Evolutionary conservation across 2,888 invertebrate species (phyloP), one percentile per base, ranked within the genome.

Genomic region (Galerucella nymphaeae): DNA sequence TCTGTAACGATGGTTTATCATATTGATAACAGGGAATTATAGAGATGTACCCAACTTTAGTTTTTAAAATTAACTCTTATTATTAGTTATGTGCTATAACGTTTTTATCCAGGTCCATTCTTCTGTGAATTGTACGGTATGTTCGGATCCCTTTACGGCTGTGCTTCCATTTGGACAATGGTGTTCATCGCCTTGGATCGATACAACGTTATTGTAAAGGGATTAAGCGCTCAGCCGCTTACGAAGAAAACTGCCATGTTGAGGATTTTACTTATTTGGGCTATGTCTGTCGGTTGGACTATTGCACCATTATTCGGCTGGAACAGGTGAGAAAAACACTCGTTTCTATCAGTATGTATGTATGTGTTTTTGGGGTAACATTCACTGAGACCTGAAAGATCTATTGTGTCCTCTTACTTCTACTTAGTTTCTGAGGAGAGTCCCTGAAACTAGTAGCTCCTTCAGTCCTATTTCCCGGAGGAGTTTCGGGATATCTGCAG

Each of bases 181-280:
- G 93, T 94, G 16, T 92, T 94, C 91, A 96, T 97, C 80, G 94
- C 97, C 71, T 90, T 96, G 83, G 97, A 97, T 86, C 91, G 97
- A 80, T 97, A 97, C 90, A 95, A 96, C 85, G 97, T 97, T 72
- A 97, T 97, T 84, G 96, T 97, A 53, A 96, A 95, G 87, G 95
- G 96, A 80, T 90, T 97, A 81, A 91, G 95, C 68, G 96, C 94
- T 14, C 92, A 93, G 81, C 95, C 95, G 30, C 89, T 96, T 90
- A 93, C 94, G 66, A 94, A 92, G 83, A 94, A 93, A 80, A 91
- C 93, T 77, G 94, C 95, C 55, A 87, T 95, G 76, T 85, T 94
- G 62, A 91, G 94, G 82, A 94, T 97, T 78, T 86, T 94, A 5
- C 89, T 91, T 55, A 93, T 96, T 77, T 97, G 96, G 96, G 63